These are phyloP conservation scores for Synanceia verrucosa DNA, from an alignment of 2,797 vertebrate genomes.

Conservation along the genomic window DNA sequence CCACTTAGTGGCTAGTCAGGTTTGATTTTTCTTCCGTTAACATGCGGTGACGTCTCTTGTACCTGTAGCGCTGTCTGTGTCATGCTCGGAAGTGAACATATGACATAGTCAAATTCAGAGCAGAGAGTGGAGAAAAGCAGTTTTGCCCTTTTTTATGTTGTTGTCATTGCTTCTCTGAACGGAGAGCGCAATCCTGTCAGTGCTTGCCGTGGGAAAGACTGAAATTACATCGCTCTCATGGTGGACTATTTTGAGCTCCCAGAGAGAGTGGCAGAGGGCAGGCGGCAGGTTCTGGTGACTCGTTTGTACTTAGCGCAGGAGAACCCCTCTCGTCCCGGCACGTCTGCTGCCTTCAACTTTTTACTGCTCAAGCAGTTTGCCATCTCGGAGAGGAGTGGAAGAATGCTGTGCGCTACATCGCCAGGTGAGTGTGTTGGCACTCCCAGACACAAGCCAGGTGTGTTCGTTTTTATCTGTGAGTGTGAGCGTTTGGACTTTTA, in stretches of 20 bases:
- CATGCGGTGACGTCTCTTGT: slow-evolving; percentile 30
- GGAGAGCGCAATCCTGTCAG: slow-evolving; percentile 66
- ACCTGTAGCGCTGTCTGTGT: slow-evolving; percentile 17
- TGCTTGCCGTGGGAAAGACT: slow-evolving; percentile 85
- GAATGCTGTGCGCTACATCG: slow-evolving; percentile 84
- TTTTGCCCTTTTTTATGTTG: slow-evolving; percentile 55
- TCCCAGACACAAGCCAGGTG: slow-evolving; percentile 65
- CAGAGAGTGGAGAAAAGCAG: slow-evolving; percentile 13
- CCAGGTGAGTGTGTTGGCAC: slow-evolving; percentile 80
- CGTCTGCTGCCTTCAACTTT: slow-evolving; percentile 65
- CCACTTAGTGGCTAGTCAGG: slow-evolving; percentile 56
- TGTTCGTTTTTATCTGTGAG: slow-evolving; percentile 26
- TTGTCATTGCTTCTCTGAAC: slow-evolving; percentile 69
- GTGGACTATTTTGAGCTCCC: slow-evolving; percentile 88
- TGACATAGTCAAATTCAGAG: slow-evolving; percentile 12
- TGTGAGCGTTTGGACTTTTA: slow-evolving; percentile 45
- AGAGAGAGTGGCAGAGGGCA: slow-evolving; percentile 84
- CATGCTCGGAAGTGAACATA: not conserved
- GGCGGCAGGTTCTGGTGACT: slow-evolving; percentile 80
- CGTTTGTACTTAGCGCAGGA: slow-evolving; percentile 73
- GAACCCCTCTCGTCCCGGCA: slow-evolving; percentile 68
- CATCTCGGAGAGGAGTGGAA: slow-evolving; percentile 71
- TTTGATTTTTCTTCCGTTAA: slow-evolving; percentile 37
- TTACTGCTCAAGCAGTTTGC: slow-evolving; percentile 60
- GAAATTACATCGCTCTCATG: slow-evolving; percentile 87